Conservation (phyloP, 1,140 invertebrate species). For the Zaprionus kolodkinae region DNA sequence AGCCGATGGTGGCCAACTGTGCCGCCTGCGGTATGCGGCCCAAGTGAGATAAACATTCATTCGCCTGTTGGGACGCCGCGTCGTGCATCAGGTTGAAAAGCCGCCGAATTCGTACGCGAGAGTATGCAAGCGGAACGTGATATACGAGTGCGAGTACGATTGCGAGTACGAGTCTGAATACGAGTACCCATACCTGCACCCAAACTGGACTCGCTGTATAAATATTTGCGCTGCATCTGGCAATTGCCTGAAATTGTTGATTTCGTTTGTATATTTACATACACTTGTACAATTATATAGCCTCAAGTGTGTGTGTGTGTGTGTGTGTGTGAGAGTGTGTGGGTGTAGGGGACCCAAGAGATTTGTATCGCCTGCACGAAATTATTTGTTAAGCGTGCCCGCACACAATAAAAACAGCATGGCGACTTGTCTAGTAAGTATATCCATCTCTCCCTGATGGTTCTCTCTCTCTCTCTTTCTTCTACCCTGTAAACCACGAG, state of each 20-base stretch:
- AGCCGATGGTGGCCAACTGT: constrained; percentile 37
- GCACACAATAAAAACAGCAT: constrained; percentile 35
- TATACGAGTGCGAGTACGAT: constrained; percentile 28
- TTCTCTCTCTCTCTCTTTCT: constrained; percentile 1
- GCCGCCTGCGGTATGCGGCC: constrained; percentile 22
- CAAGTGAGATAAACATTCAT: constrained; percentile 56
- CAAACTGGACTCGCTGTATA: constrained; percentile 28
- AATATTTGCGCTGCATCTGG: constrained; percentile 52
- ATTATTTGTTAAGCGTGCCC: constrained; percentile 51
- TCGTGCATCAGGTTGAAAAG: constrained; percentile 53
- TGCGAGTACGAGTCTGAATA: neutral
- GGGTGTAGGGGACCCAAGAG: constrained; percentile 35
- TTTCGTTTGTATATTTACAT: constrained; percentile 30
- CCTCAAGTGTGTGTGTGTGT: constrained; percentile 2
- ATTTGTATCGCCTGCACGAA: constrained; percentile 54
- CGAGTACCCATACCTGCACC: neutral
- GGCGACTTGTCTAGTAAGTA: constrained; percentile 29
- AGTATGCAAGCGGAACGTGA: constrained; percentile 54
- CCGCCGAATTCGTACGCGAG: constrained; percentile 35
- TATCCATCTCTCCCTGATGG: constrained; percentile 9
- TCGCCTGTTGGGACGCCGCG: constrained; percentile 35
- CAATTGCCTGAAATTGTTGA: constrained; percentile 51
- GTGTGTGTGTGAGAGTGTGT: constrained; percentile 20
- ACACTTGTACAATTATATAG: constrained; percentile 11
- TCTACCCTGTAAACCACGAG: neutral